Base-by-base conservation (phyloP, 1,140 invertebrate species). In the Charaxes varanes region DNA sequence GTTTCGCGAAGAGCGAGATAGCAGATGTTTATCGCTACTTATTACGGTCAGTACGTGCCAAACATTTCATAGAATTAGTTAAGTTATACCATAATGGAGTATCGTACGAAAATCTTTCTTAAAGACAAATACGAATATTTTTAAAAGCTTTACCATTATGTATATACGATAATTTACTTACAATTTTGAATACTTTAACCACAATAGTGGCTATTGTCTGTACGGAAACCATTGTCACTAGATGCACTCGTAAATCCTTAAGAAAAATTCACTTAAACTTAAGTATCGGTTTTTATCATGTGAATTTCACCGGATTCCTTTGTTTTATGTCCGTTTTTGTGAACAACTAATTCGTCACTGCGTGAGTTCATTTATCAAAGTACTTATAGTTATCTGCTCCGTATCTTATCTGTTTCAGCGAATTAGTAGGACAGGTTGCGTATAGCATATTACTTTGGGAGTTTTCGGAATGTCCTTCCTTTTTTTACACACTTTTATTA, bases 181-280 rank as follows among this genome's bases (percentile, higher is more conserved):
- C 92, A 87, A 93, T 79, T 84, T 94, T 94, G 10, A 93, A 78
- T 8, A 89, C 84, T 87, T 93, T 94, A 50, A 94, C 87, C 58
- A 91, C 87, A 41, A 94, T 90, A 18, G 90, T 89, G 40, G 89
- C 92, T 53, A 94, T 89, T 23, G 90, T 92, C 62, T 91, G 88
- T 37, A 93, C 84, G 41, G 90, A 91, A 62, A 90, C 90, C 90
- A 92, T 93, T 85, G 79, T 90, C 60, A 60, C 55, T 60, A 21
- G 30, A 53, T 41, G 24, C 52, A 52, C 48, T 57, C 31, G 43
- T 34, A 10, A 26, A 33, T 49, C 41, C 27, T 46, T 40, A 34
- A 16, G 24, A 32, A 16, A 35, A 38, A 40, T 16, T 42, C 48
- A 55, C 46, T 51, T 44, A 34, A 16, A n/a, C 21, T 52, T n/a